Evolutionary conservation across 2,113 vertebrate genomes (phyloP).

Genomic region (Chrysemys picta): DNA sequence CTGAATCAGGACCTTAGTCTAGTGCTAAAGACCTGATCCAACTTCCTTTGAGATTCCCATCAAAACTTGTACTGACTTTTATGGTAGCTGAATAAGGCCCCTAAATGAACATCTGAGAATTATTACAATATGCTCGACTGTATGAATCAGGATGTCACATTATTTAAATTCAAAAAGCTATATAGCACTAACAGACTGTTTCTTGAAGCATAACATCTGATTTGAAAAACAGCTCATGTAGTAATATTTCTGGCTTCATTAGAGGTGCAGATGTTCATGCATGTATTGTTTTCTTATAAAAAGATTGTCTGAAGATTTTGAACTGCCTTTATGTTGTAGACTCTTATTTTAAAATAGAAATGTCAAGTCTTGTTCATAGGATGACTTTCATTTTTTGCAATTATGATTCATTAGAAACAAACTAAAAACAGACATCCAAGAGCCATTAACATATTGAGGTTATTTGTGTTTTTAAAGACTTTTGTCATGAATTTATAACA

Average conservation of each 20-base stretch:
- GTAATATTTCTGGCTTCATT: slow-evolving; percentile 7
- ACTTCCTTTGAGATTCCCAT: slow-evolving; percentile 23
- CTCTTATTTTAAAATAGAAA: slow-evolving; percentile 47
- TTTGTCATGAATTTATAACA: slow-evolving; percentile 66
- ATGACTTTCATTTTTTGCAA: slow-evolving; percentile 33
- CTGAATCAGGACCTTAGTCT: slow-evolving; percentile 7
- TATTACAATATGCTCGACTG: slow-evolving; percentile 11
- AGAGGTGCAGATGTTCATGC: slow-evolving; percentile 2
- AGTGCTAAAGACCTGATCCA: neutral
- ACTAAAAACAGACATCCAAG: slow-evolving; percentile 4
- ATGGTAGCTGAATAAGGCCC: neutral
- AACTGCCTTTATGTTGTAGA: neutral
- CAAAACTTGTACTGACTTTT: slow-evolving; percentile 41
- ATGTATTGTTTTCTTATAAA: slow-evolving; percentile 3
- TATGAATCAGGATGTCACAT: slow-evolving; percentile 59
- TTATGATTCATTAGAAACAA: slow-evolving; percentile 47
- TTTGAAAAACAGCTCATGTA: slow-evolving; percentile 29
- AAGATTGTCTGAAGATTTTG: slow-evolving; percentile 33
- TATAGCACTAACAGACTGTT: slow-evolving; percentile 6
- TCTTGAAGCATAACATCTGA: slow-evolving; percentile 21
- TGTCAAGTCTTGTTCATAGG: slow-evolving; percentile 33
- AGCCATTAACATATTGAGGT: neutral
- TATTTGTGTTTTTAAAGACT: slow-evolving; percentile 56
- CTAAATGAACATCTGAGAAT: slow-evolving; percentile 38
- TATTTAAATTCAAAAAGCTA: slow-evolving; percentile 34